Evolutionary conservation across 2,888 invertebrate species (phyloP).

Genomic region (Lymantria dispar): DNA sequence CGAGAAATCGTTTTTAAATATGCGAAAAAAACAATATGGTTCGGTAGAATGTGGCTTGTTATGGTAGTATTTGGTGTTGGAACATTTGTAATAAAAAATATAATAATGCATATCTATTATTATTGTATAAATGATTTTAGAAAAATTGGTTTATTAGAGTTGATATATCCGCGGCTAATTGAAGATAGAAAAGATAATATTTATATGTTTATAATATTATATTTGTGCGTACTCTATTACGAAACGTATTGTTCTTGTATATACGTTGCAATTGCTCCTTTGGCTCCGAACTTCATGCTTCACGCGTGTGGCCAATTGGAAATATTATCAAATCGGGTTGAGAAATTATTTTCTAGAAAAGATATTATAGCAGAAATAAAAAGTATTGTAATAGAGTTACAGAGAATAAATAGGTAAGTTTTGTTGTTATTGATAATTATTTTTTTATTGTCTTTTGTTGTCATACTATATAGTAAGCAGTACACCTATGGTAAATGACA

Average conservation of each 20-base stretch:
- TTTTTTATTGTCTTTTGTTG: too few relatives aligned
- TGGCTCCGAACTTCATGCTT: slow-evolving; percentile 50
- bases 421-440: too few relatives aligned
- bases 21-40: slow-evolving; percentile 19
- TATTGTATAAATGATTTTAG: slow-evolving; percentile 25
- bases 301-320: slow-evolving; percentile 55
- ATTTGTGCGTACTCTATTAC: slow-evolving; percentile 12
- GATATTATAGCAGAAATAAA: slow-evolving; percentile 28
- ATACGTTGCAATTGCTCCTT: slow-evolving; percentile 42
- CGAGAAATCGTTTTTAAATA: slow-evolving; percentile 31
- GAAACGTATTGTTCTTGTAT: slow-evolving; percentile 24
- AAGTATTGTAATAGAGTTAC: slow-evolving; percentile 33
- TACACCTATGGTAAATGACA: too few relatives aligned
- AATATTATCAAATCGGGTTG: slow-evolving; percentile 24
- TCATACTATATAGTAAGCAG: too few relatives aligned
- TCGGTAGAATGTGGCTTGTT: slow-evolving; percentile 31
- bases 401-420: slow-evolving; percentile 39
- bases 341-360: slow-evolving; percentile 31
- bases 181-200: slow-evolving; percentile 34
- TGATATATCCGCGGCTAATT: slow-evolving; percentile 36
- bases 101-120: slow-evolving; percentile 27
- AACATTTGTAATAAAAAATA: slow-evolving; percentile 29
- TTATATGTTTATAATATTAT: slow-evolving; percentile 18
- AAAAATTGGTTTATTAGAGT: slow-evolving; percentile 32
- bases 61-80: background rate